These are phyloP conservation scores for Lutjanus campechanus DNA, from an alignment of 2,797 vertebrate species.

Conservation along the genomic window DNA sequence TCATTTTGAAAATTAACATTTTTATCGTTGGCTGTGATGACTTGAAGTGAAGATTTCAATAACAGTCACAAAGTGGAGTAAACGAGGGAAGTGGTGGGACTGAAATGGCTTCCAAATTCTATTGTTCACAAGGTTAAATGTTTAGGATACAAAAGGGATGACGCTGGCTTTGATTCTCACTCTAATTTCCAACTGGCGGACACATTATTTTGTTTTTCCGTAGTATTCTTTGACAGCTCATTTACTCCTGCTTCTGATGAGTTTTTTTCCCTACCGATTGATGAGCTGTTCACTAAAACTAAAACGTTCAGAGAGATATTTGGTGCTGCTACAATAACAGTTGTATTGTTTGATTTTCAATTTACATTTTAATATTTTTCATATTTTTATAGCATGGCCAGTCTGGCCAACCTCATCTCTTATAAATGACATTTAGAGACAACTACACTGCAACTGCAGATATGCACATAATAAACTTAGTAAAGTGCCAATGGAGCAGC, in stretches of 20 bases:
- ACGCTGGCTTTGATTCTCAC: background rate
- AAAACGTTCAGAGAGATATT: background rate
- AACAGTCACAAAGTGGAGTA: background rate
- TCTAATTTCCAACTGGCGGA: conserved; percentile 5
- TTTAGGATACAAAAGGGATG: conserved; percentile 10
- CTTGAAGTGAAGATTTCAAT: background rate
- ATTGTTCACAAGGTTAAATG: conserved; percentile 7
- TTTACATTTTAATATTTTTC: background rate
- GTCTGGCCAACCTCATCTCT: background rate
- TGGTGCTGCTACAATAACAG: background rate
- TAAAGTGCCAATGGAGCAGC: background rate
- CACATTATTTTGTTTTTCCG: background rate
- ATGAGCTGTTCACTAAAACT: background rate
- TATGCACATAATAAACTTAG: background rate
- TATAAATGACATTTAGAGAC: background rate
- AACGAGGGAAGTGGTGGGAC: background rate
- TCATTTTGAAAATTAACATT: background rate
- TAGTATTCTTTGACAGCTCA: background rate
- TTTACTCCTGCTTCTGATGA: background rate
- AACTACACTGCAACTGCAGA: background rate
- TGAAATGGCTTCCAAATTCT: conserved; percentile 9
- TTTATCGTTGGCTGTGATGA: conserved; percentile 15
- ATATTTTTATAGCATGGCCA: background rate
- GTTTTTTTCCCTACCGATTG: background rate
- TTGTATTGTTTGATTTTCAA: background rate